Conservation (phyloP, 2,797 vertebrate species). For the Otolemur crassicaudatus region DNA sequence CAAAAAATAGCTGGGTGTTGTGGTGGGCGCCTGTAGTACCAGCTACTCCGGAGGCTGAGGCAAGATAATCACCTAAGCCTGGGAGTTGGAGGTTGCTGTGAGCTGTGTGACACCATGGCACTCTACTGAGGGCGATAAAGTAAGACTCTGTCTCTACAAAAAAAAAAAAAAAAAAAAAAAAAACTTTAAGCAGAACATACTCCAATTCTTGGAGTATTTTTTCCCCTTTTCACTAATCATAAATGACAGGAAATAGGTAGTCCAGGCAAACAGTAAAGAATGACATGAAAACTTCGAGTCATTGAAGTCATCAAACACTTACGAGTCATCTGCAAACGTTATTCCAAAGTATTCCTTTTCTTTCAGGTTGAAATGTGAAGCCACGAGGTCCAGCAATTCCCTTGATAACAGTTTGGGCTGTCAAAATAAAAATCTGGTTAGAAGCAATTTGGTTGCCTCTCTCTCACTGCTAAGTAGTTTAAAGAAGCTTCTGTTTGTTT, state of each 20-base stretch:
- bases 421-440: slow-evolving; percentile 61
- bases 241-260: neutral
- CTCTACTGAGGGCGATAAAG: too few relatives aligned
- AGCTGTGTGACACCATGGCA: too few relatives aligned
- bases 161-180: neutral
- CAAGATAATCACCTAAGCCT: too few relatives aligned
- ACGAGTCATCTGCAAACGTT: slow-evolving; percentile 96
- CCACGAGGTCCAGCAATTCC: slow-evolving; percentile 96
- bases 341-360: slow-evolving; percentile 99
- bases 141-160: too few relatives aligned
- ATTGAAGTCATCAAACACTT: slow-evolving; percentile 82
- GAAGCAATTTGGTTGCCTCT: neutral
- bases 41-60: too few relatives aligned
- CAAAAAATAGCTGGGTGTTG: too few relatives aligned
- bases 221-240: neutral
- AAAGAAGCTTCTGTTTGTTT: neutral
- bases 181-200: neutral
- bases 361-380: slow-evolving; percentile 98
- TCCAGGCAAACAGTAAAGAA: neutral
- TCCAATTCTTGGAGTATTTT: neutral
- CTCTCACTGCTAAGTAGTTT: neutral
- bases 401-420: slow-evolving; percentile 97
- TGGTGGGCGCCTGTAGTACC: too few relatives aligned
- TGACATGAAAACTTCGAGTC: neutral
- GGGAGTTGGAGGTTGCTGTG: too few relatives aligned